Evolutionary conservation across 2,113 vertebrate species (phyloP), one percentile per base, ranked within the genome.

Genomic region (Polypterus senegalus): DNA sequence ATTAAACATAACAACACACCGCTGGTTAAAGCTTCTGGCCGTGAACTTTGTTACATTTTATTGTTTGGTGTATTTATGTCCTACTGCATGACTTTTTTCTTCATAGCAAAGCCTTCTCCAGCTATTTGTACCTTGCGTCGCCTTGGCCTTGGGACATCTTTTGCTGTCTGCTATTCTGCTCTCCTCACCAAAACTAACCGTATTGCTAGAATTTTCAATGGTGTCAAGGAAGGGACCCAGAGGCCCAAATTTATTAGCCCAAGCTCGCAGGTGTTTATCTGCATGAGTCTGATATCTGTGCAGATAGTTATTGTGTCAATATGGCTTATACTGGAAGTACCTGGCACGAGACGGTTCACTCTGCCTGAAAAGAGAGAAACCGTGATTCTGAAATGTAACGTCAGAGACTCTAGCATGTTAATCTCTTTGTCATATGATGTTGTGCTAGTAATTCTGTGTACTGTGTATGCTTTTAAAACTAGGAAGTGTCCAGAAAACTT

Each of bases 401-500:
- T 97, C 59, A 90, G 85, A 27, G 96, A 99, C 86, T 91, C 93
- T 80, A 98, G 90, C 79, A 98, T 99, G 96, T 74, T 99, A 74
- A 84, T 98, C 72, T 97, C 95, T 4, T 84, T 99, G 66, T 88
- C 84, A 66, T 99, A 99, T 1, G 94, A 99, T 1, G 89, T 99
- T 65, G 82, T 99, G 74, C 88, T 99, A 72, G 95, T 99, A 71
- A 89, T 98, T 66, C 76, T 99, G 81, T 99, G 96, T 82, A 99
- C 96, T 74, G 89, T 97, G 66, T 99, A 99, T 63, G 96, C 96
- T 76, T 99, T 98, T 84, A 99, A 98, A 86, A 98, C 96, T 72
- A 90, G 96, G 75, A 99, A 98, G 77, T 99, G 96, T 74, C 96
- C 96, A 0, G 96, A 99, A 81, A 99, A 99, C 76, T 99, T 99